Evolutionary conservation across 1,140 invertebrate species (phyloP).

Genomic region (Atta texana): DNA sequence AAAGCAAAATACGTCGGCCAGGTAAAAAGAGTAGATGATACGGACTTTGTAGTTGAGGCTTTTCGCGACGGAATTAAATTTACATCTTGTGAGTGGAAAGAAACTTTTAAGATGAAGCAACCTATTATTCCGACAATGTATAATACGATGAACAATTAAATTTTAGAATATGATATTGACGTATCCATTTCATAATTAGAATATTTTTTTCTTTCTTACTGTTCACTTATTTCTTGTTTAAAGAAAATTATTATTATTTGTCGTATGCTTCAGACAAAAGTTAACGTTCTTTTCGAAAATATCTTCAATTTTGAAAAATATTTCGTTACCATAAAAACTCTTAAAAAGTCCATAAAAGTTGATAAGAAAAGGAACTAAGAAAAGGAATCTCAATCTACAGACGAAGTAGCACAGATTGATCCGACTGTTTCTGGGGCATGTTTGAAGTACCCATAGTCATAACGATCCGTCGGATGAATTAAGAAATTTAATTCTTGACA

Average conservation of each 20-base stretch:
- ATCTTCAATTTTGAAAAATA: neutral
- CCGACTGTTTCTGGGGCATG: slow-evolving; percentile 52
- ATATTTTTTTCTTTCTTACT: neutral
- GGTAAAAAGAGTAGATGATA: slow-evolving; percentile 42
- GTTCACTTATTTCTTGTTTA: neutral
- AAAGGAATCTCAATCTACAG: slow-evolving; percentile 10
- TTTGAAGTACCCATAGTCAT: slow-evolving; percentile 26
- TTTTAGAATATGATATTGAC: neutral
- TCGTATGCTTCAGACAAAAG: neutral
- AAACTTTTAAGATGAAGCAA: neutral
- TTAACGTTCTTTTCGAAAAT: neutral
- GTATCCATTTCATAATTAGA: neutral
- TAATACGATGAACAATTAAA: slow-evolving; percentile 18
- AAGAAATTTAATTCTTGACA: slow-evolving; percentile 74
- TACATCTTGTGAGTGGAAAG: slow-evolving; percentile 21
- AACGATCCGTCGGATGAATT: slow-evolving; percentile 63
- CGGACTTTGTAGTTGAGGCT: slow-evolving; percentile 13
- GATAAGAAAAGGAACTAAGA: neutral
- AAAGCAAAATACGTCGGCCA: slow-evolving; percentile 41
- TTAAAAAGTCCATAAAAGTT: neutral
- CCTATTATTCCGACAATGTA: neutral
- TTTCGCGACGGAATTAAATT: slow-evolving; percentile 32
- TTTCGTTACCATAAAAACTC: neutral
- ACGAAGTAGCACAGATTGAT: slow-evolving; percentile 15
- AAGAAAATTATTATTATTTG: neutral